A percentile compares a stretch with the other conserved stretches of the same genome.
These are phyloP conservation scores for Indri indri DNA, from an alignment of 2,113 vertebrate genomes.

Conservation along the genomic window DNA sequence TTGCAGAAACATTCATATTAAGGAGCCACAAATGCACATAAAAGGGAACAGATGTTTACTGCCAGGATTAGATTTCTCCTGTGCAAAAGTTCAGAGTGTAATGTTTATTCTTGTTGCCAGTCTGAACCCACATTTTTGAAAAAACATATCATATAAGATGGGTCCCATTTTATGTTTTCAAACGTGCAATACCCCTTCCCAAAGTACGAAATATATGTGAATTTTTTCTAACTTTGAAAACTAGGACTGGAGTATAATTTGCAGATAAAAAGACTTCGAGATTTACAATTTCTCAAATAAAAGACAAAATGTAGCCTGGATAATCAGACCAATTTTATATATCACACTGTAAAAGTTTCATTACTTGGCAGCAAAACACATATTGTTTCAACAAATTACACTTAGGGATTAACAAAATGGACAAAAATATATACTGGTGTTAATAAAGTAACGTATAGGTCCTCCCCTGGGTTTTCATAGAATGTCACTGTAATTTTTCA, in stretches of 20 bases:
- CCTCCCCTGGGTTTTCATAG: not conserved
- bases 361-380: not conserved
- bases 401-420: not conserved
- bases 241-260: not conserved
- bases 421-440: not conserved
- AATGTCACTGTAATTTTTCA: not conserved
- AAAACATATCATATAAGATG: not conserved
- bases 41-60: constrained; percentile 61
- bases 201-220: not conserved
- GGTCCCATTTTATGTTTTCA: not conserved
- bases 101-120: constrained; percentile 52
- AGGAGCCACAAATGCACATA: constrained; percentile 37
- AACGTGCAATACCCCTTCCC: not conserved
- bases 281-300: not conserved
- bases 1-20: constrained; percentile 49
- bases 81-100: constrained; percentile 7
- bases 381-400: not conserved
- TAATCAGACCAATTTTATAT: not conserved
- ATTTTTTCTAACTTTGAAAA: constrained; percentile 14
- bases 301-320: not conserved
- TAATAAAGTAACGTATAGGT: not conserved
- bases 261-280: not conserved
- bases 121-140: constrained; percentile 5
- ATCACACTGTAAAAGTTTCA: not conserved
- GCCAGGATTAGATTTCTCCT: constrained; percentile 57